Percentiles rank a stretch among this genome's conserved stretches.
Evolutionary conservation across 2,797 vertebrate genomes (phyloP).

Genomic region (Thaleichthys pacificus): DNA sequence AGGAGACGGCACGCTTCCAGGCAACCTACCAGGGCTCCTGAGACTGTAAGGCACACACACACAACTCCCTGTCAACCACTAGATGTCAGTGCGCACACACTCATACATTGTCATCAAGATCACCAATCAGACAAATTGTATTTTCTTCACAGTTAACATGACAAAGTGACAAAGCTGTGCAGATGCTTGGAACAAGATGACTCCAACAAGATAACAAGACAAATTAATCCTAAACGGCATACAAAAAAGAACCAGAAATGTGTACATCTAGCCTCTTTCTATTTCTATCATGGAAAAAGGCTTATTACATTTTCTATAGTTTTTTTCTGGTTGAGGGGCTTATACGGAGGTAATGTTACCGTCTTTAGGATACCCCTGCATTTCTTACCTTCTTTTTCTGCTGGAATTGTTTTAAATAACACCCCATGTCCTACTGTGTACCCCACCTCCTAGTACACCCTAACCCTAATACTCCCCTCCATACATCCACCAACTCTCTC

Average conservation of each 20-base stretch:
- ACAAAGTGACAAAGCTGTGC: constrained; percentile 43
- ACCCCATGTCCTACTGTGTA: neutral
- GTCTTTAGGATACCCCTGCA: neutral
- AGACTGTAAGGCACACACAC: constrained; percentile 56
- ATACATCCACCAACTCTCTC: neutral
- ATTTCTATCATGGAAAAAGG: constrained; percentile 69
- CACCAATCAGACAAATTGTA: no score
- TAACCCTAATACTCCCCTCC: neutral
- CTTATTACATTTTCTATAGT: constrained; percentile 53
- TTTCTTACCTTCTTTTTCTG: constrained; percentile 1
- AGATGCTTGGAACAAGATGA: constrained; percentile 64
- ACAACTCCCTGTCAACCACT: neutral
- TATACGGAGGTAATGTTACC: constrained; percentile 1
- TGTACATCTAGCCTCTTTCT: constrained; percentile 70
- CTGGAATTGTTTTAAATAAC: neutral
- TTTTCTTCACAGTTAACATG: neutral
- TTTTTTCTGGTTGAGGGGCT: constrained; percentile 43
- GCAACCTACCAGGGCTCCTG: constrained; percentile 78
- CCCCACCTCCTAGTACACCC: no score
- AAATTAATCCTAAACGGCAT: constrained; percentile 36
- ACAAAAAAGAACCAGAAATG: constrained; percentile 64
- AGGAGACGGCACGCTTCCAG: constrained; percentile 87
- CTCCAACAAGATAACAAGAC: constrained; percentile 46
- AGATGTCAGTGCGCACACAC: neutral
- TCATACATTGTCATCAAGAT: neutral